Base-by-base conservation (phyloP, 2,888 invertebrate genomes). In the Prosapia bicincta region DNA sequence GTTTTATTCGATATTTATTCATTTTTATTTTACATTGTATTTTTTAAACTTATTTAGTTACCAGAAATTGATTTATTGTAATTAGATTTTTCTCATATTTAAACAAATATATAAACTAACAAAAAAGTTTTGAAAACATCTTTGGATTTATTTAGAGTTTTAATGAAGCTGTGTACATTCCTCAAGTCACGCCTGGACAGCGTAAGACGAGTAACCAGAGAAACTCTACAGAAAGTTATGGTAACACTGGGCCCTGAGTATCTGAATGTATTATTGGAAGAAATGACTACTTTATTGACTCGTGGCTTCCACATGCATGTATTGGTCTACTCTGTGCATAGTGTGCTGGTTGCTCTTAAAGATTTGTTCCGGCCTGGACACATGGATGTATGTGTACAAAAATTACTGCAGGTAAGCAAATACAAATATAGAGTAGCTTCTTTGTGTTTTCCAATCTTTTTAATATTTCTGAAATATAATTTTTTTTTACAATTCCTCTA, bases 291-390 rank as follows among this genome's bases (percentile, higher is more conserved):
- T 3, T 85, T 95, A 24, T 86, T 99, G 73, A 94, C 91, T 0
- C 90, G 92, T 83, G 99, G 99, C 13, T 99, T 94, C 83, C 97
- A 98, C 88, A 91, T 96, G 1, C 98, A 99, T 82, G 98, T 99
- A 0, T 86, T 99, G 72, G 93, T 94, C 2, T 96, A 92, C 78
- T 97, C 98, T 0, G 89, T 96, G 24, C 95, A 98, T 83, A 89
- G 92, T 0, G 90, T 99, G 3, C 85, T 99, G 71, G 90, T 90
- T 75, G 89, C 91, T 26, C 84, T 97, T 74, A 92, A 91, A 82
- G 86, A 88, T 0, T 85, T 88, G n/a, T 90, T 97, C 77, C 88
- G 91, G 83, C 87, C 91, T 0, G 90, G 90, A 0, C 93, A 97
- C 82, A 88, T 98, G n/a, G 94, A 97, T 83, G 84, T 88, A 0